Base-by-base conservation (phyloP, 2,888 invertebrate genomes). In the Zonitis immaculata region DNA sequence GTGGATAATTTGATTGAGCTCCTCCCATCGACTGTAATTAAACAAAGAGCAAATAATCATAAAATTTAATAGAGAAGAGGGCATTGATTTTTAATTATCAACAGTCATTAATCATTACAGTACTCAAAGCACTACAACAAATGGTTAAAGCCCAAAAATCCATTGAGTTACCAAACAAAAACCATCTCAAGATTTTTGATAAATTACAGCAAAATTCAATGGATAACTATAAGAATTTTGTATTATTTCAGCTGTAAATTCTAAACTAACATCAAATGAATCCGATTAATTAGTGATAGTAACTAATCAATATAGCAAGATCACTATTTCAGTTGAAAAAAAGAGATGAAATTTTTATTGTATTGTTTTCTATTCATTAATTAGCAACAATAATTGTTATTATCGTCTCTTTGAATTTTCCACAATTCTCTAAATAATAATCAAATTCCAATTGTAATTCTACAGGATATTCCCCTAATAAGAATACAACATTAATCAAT, bases 61-160 rank as follows among this genome's bases (percentile, higher is more conserved):
- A n/a, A 1, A 39, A 39, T 49, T 45, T 22, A 48, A 50, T 32
- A 35, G 47, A 50, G 47, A 39, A 47, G 47, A 39, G 26, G n/a
- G n/a, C 48, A 54, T 54, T 51, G 51, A 54, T 54, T 54, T 54
- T 51, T 47, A 54, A 54, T 54, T 54, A 54, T 28, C 5, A 28
- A 28, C 22, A 51, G 47, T 48, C 51, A 54, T 54, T 54, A 54
- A 54, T 54, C 54, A 54, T 45, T 27, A 12, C 39, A 28, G 14
- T 39, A 44, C 35, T 39, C 46, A 50, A 49, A 50, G 50, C 47
- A 43, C 22, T 32, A 43, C 47, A 54, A 54, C 54, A 53, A 54
- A n/a, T 42, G 53, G 49, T 53, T 46, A 46, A 47, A 46, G 9
- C 11, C 18, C 6, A 11, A 39, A 39, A 7, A 1, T 5, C 22